Percentiles rank a stretch among this genome's conserved stretches.
phyloP scores from a whole-genome alignment of 2,113 vertebrate species.

The Sapayoa aenigma region DNA sequence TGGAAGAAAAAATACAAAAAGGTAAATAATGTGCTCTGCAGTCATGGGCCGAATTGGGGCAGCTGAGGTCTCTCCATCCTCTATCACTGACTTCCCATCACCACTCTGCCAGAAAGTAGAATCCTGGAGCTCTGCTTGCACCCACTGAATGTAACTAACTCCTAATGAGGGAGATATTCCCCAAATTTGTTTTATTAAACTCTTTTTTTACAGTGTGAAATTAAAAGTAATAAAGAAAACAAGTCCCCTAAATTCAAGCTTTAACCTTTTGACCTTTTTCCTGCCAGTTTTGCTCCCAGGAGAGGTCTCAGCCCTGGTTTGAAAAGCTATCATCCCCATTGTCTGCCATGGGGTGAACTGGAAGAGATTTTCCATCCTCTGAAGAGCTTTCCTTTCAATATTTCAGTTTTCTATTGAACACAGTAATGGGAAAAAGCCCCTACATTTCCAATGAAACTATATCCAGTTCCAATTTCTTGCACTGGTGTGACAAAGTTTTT shows the following conservation, averaged over 20 bases:
- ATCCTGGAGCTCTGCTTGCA: not conserved
- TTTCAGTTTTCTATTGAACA: slow-evolving; percentile 32
- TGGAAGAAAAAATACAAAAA: not conserved
- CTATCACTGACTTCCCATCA: not conserved
- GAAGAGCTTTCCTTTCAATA: slow-evolving; percentile 19
- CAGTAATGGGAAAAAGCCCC: not conserved
- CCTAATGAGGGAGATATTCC: not conserved
- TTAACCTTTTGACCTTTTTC: slow-evolving; percentile 16
- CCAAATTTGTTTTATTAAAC: not conserved
- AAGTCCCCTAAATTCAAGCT: not conserved
- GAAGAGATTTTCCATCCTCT: slow-evolving; percentile 20
- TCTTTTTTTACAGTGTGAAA: slow-evolving; percentile 1
- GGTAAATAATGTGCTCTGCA: not conserved
- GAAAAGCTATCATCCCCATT: not conserved
- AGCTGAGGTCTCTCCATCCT: not conserved
- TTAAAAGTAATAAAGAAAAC: slow-evolving; percentile 29
- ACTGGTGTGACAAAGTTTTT: slow-evolving; percentile 21
- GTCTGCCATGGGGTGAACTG: not conserved
- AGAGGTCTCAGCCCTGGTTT: not conserved
- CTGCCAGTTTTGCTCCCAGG: not conserved
- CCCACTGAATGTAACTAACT: rapidly evolving
- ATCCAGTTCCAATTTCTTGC: slow-evolving; percentile 45
- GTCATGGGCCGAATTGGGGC: not conserved
- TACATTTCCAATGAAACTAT: slow-evolving; percentile 33
- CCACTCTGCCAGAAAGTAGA: not conserved